Conservation (phyloP, 2,797 vertebrate species). For the Kryptolebias ocellatus region DNA sequence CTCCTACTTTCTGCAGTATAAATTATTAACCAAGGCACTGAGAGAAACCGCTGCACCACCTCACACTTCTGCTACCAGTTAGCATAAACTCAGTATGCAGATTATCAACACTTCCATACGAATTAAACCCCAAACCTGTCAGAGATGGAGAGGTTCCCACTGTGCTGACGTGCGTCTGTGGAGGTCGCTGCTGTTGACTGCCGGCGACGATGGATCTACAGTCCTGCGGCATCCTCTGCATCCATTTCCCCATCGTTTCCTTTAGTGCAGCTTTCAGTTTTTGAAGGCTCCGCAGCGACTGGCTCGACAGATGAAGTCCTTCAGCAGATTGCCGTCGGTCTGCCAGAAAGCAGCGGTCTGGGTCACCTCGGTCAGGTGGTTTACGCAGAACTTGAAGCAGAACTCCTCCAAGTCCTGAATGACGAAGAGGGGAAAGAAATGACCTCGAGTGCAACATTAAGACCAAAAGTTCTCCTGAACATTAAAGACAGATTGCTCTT, state of each 20-base stretch:
- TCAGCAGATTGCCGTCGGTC: constrained; percentile 94
- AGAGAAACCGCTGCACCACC: constrained; percentile 18
- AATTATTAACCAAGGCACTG: constrained; percentile 35
- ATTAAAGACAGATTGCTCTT: background rate
- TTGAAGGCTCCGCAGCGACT: constrained; percentile 98
- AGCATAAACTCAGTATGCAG: background rate
- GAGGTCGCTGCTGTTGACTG: too few relatives aligned
- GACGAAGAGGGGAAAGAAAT: constrained; percentile 22
- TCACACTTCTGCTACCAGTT: background rate
- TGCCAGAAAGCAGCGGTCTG: constrained; percentile 97
- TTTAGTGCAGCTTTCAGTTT: constrained; percentile 83
- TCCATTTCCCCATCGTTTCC: background rate
- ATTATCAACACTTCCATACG: background rate
- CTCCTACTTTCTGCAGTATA: constrained; percentile 30
- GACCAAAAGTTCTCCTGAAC: background rate
- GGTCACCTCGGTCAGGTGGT: constrained; percentile 97
- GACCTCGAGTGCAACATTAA: background rate
- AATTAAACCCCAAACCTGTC: constrained; percentile 20
- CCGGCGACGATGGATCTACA: too few relatives aligned
- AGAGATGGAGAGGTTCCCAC: background rate
- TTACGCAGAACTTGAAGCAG: constrained; percentile 98
- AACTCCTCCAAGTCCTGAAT: constrained; percentile 96
- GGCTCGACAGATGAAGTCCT: constrained; percentile 96
- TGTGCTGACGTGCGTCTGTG: background rate
- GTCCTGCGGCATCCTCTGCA: background rate